Evolutionary conservation across 1,140 invertebrate species (phyloP).

Genomic region (Diplogasteroides magnus): DNA sequence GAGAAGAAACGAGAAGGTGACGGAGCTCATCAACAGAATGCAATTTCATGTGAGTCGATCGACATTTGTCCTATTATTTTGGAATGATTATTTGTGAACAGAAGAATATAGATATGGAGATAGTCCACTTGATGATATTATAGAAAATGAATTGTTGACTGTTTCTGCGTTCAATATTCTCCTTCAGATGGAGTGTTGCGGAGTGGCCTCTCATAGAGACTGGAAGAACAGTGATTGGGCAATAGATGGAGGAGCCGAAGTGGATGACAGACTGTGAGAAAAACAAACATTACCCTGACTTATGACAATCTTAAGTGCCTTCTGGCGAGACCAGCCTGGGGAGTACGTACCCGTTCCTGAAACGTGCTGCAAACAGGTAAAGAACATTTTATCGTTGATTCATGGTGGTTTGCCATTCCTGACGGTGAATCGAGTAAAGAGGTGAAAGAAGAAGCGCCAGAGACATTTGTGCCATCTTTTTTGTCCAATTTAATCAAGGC

Average conservation of each 20-base stretch:
- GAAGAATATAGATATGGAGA: neutral
- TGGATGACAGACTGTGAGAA: conserved; percentile 16
- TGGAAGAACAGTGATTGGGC: conserved; percentile 30
- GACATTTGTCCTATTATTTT: neutral
- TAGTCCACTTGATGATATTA: neutral
- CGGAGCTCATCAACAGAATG: conserved; percentile 33
- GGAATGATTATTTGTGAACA: neutral
- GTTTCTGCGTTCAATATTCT: no score
- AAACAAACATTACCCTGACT: neutral
- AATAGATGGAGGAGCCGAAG: neutral
- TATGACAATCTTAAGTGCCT: neutral
- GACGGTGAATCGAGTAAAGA: neutral
- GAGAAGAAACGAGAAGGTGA: conserved; percentile 26
- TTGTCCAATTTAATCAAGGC: no score
- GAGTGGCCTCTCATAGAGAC: conserved; percentile 21
- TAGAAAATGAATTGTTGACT: neutral
- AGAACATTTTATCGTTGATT: neutral
- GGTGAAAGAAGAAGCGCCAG: neutral
- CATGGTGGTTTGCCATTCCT: neutral
- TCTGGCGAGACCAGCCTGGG: neutral
- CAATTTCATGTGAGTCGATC: conserved; percentile 36
- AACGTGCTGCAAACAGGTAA: conserved; percentile 22
- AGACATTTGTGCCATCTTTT: no score
- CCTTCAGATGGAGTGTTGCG: conserved; percentile 34
- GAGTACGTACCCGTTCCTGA: conserved; percentile 15